Evolutionary conservation across 2,113 vertebrate genomes (phyloP), one percentile per base, ranked within the genome.

Genomic region (Gobiocypris rarus): DNA sequence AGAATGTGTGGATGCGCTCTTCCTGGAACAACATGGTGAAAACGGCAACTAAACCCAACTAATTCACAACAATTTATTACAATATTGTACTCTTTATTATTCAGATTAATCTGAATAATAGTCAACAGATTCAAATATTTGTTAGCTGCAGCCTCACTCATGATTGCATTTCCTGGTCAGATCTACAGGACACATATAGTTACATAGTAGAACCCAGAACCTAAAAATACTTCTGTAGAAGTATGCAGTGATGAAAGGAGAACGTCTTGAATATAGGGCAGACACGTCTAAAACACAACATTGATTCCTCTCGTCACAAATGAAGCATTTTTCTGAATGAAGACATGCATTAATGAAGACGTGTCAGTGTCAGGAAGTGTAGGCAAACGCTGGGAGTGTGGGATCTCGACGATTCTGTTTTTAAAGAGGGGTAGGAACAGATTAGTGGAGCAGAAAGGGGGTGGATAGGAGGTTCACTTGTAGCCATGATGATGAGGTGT

Each of bases 291-390:
- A 70, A 70, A 70, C 34, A 41, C 67, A 41, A 70, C 34, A 41
- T 34, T n/a, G 34, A 11, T 70, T 70, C 34, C 67, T 11, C 65
- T 22, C 22, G 4, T 11, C 22, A 5, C 65, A 69, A 69, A 28
- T 65, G 70, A 74, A 54, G 43, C 3, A n/a, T 22, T 11, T 48
- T 85, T 76, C 19, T 82, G 59, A 82, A 69, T 75, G 71, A 59
- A 78, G 7, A 2, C 3, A 26, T 59, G 11, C 10, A 9, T 70
- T 52, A 67, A 76, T 41, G 45, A 59, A 59, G 45, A 75, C 78
- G 19, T 58, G 28, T 81, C 50, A 28, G 48, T 58, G 28, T 81
- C 50, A 54, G 28, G 67, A 74, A 28, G 31, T 50, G 56, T 85
- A 52, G 77, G 76, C 41, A 31, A 52, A 71, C 15, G 74, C 26